A percentile compares a stretch with the other conserved stretches of the same genome.
phyloP scores from a whole-genome alignment of 1,140 invertebrate species.

The Pseudomyrmex concolor region DNA sequence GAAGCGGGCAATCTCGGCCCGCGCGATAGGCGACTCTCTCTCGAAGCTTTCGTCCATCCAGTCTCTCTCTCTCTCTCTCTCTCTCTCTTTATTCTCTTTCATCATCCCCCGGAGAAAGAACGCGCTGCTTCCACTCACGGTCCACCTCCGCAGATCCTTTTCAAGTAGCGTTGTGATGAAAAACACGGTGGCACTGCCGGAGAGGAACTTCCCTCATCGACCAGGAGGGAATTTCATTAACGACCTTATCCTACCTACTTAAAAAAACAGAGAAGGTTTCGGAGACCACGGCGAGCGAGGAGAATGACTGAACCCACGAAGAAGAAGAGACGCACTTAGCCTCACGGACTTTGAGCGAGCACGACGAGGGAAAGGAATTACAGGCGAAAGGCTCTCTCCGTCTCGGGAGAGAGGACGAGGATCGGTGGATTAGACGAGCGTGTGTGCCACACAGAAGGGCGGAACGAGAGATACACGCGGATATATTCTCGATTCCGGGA shows the following conservation, averaged over 20 bases:
- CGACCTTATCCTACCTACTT: constrained; percentile 70
- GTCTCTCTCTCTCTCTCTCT: too few relatives aligned
- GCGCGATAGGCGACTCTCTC: constrained; percentile 65
- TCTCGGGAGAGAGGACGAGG: constrained; percentile 32
- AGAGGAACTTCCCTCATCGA: constrained; percentile 55
- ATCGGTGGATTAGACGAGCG: constrained; percentile 54
- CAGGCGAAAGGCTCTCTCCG: constrained; percentile 49
- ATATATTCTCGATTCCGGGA: constrained; percentile 13
- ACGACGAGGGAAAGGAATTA: constrained; percentile 61
- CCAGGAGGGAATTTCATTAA: constrained; percentile 75
- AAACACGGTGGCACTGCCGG: constrained; percentile 57
- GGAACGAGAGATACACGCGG: background rate
- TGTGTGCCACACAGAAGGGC: constrained; percentile 7
- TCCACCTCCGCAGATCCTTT: constrained; percentile 64
- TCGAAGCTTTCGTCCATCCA: constrained; percentile 55
- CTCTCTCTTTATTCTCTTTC: constrained; percentile 36
- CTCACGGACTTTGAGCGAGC: constrained; percentile 44
- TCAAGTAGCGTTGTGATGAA: constrained; percentile 61
- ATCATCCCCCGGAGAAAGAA: constrained; percentile 53
- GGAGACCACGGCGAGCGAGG: constrained; percentile 27
- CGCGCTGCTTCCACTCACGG: constrained; percentile 58
- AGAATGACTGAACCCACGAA: constrained; percentile 8
- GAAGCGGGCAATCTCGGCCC: constrained; percentile 64
- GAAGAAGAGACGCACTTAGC: constrained; percentile 10
- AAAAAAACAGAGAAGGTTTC: constrained; percentile 68